These are phyloP conservation scores for Agrotis ipsilon DNA, from an alignment of 2,888 invertebrate genomes.

Conservation along the genomic window DNA sequence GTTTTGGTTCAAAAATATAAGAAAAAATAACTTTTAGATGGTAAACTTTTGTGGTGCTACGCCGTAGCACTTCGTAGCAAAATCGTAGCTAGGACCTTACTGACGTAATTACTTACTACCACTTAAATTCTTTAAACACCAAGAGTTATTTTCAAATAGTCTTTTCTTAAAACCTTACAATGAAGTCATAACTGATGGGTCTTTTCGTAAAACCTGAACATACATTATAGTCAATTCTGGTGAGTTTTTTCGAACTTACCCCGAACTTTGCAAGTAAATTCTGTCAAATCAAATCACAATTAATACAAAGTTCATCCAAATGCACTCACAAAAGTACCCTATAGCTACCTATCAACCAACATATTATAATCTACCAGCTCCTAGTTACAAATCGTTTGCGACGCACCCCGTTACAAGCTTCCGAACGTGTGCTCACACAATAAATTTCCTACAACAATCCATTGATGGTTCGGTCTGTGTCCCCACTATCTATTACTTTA, in stretches of 20 bases:
- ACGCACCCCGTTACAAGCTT: slow-evolving; percentile 50
- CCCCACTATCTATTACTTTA: slow-evolving; percentile 58
- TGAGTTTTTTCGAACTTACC: background rate
- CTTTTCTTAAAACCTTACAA: no score
- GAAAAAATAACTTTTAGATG: no score
- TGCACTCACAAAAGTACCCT: background rate
- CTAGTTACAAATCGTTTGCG: slow-evolving; percentile 51
- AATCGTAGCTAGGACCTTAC: slow-evolving; percentile 20
- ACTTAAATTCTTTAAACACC: background rate
- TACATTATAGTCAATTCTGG: no score
- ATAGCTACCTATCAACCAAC: background rate
- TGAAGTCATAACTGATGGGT: no score
- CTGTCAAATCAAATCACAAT: background rate
- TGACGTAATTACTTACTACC: background rate
- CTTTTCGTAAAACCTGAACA: no score
- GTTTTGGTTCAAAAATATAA: no score
- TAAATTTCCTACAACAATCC: slow-evolving; percentile 64
- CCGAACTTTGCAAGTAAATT: background rate
- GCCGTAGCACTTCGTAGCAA: slow-evolving; percentile 39
- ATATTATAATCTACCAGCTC: slow-evolving; percentile 33
- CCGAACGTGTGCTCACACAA: slow-evolving; percentile 58
- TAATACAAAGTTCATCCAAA: background rate
- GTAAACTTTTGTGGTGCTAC: slow-evolving; percentile 1
- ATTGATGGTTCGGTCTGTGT: slow-evolving; percentile 64
- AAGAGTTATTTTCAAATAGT: no score